A percentile compares a stretch with the other conserved stretches of the same genome.
phyloP scores from a whole-genome alignment of 2,797 vertebrate species.

The Tauraco hartlaubi region DNA sequence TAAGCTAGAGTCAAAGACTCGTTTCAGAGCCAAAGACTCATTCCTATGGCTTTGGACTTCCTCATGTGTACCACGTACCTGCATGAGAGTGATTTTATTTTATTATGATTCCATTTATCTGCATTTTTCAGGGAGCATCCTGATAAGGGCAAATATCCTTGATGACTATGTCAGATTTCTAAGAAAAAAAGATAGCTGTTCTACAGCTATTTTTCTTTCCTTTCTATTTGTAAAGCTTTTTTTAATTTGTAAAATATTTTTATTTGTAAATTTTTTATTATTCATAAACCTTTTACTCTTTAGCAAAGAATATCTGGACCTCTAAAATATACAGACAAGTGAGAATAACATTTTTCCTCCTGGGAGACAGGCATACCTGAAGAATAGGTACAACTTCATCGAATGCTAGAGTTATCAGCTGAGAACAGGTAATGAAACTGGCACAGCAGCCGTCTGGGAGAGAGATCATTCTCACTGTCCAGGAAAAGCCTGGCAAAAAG shows the following conservation, averaged over 20 bases:
- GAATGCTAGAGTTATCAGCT: background rate
- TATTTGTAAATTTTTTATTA: background rate
- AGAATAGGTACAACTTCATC: background rate
- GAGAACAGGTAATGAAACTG: background rate
- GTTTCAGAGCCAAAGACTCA: background rate
- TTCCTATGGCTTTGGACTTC: background rate
- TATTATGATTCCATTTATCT: background rate
- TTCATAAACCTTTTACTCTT: background rate
- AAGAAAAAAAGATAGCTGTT: background rate
- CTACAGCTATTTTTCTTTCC: background rate
- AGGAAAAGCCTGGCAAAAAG: background rate
- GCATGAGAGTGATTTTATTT: background rate
- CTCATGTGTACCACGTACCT: background rate
- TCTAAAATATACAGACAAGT: background rate
- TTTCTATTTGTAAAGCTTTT: background rate
- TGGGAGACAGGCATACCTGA: background rate
- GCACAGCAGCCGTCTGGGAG: background rate
- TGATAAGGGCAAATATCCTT: background rate
- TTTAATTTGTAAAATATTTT: background rate
- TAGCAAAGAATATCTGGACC: background rate
- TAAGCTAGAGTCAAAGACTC: background rate
- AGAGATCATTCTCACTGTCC: background rate
- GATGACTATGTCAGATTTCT: background rate
- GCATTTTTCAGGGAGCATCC: background rate
- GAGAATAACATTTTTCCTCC: background rate